Evolutionary conservation across 2,113 vertebrate genomes (phyloP).

Genomic region (Poeciliopsis prolifica): DNA sequence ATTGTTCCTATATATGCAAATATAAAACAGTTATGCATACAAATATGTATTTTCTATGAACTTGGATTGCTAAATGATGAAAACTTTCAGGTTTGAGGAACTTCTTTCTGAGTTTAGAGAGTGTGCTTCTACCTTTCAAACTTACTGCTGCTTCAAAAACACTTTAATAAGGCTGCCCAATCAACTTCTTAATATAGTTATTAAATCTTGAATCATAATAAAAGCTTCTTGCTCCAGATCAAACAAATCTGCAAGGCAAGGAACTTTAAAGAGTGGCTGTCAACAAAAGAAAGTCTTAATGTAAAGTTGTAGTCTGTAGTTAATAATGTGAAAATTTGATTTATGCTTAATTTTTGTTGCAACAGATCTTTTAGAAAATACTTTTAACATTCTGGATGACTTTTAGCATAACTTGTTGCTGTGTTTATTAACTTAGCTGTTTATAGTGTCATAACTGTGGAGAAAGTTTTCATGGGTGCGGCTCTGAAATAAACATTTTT

Average conservation of each 20-base stretch:
- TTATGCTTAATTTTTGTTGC: not conserved
- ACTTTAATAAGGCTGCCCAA: not conserved
- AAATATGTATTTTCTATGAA: not conserved
- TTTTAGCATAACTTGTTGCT: not conserved
- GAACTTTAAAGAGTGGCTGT: not conserved
- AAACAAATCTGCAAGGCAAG: not conserved
- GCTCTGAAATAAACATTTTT: conserved; percentile 34
- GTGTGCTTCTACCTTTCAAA: not conserved
- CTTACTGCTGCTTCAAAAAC: not conserved
- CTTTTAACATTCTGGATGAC: not conserved
- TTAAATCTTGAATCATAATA: not conserved
- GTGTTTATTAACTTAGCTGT: not conserved
- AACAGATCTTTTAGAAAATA: not conserved
- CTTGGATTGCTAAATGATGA: not conserved
- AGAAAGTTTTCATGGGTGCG: conserved; percentile 37
- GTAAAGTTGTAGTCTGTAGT: not conserved
- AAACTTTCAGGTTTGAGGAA: not conserved
- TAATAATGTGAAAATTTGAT: not conserved
- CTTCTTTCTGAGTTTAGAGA: not conserved
- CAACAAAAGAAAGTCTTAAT: too few species aligned
- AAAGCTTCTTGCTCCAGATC: not conserved
- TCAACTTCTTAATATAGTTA: too few species aligned
- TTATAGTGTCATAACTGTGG: not conserved
- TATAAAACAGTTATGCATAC: not conserved
- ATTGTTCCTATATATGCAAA: not conserved